Conservation (phyloP, 2,113 vertebrate species). For the Malurus cyaneus region DNA sequence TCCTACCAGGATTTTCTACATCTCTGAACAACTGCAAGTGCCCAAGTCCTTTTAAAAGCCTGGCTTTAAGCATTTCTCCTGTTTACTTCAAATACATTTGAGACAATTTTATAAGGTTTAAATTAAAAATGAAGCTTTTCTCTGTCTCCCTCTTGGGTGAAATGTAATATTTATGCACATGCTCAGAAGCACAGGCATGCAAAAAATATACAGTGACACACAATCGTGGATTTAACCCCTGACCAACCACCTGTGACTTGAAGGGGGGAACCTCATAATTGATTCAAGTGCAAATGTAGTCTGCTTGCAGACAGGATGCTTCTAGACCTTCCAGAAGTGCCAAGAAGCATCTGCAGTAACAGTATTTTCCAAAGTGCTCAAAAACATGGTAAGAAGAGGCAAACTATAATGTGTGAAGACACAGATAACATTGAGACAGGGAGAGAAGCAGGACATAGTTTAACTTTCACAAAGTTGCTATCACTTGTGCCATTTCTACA, state of each 20-base stretch:
- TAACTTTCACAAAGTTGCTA: neutral
- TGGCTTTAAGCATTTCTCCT: neutral
- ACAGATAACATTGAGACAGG: accelerated
- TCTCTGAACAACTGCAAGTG: neutral
- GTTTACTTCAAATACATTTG: neutral
- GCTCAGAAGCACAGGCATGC: neutral
- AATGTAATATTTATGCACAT: neutral
- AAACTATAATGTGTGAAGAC: neutral
- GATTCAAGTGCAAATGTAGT: neutral
- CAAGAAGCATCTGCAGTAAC: neutral
- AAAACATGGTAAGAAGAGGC: neutral
- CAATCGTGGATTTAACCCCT: neutral
- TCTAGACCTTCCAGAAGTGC: neutral
- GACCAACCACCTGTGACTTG: neutral
- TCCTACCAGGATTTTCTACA: neutral
- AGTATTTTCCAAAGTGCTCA: neutral
- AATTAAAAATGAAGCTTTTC: neutral
- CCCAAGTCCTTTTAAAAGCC: neutral
- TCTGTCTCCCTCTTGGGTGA: neutral
- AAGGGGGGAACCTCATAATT: neutral
- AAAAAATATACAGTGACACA: neutral
- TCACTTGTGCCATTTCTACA: neutral
- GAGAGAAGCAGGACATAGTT: neutral
- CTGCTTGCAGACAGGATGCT: neutral
- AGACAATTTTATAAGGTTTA: neutral